Base-by-base conservation (phyloP, 2,888 invertebrate species). In the Callosobruchus maculatus region DNA sequence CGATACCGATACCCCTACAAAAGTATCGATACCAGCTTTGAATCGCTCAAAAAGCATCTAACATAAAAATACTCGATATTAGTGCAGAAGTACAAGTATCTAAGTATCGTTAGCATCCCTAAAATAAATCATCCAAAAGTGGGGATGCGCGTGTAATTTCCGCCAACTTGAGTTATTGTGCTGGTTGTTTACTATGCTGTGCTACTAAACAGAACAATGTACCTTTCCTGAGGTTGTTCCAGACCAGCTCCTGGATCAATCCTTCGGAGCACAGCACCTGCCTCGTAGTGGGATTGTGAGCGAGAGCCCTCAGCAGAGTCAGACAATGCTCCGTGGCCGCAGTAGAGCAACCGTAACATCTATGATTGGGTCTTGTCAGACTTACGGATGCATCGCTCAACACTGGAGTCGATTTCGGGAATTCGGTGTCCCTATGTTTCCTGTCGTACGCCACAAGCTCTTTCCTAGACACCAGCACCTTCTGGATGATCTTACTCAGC, bases 271-370 rank as follows among this genome's bases (percentile, higher is more conserved):
- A 95, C 1, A 97, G 88, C 0, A 93, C 90, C 76, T 93, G 89
- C 74, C 96, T 91, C 26, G 95, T 93, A 2, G 91, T 91, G 0
- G 91, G 89, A 82, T 94, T 94, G 5, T 94, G 94, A 4, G 97
- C 97, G 80, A 98, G 89, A 49, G 97, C 97, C 68, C 97, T 91
- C 71, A 98, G 88, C 70, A 98, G 88, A 0, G 97, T 97, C 31
- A 98, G 90, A 85, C 98, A 98, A 85, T 97, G 97, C 85, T 97
- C 97, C 0, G 97, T 95, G 68, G 97, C 95, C 0, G 98, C 93
- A 73, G 95, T 92, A 0, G 97, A 94, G 83, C 96, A 96, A 0
- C 96, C 96, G 86, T 95, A 96, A 86, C 96, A 96, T 2, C 93
- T 91, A 78, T 92, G 93, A 21, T 85, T 81, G 21, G 85, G 85